These are phyloP conservation scores for Drosophila nr. medialis DNA, from an alignment of 2,888 invertebrate species.

Conservation along the genomic window DNA sequence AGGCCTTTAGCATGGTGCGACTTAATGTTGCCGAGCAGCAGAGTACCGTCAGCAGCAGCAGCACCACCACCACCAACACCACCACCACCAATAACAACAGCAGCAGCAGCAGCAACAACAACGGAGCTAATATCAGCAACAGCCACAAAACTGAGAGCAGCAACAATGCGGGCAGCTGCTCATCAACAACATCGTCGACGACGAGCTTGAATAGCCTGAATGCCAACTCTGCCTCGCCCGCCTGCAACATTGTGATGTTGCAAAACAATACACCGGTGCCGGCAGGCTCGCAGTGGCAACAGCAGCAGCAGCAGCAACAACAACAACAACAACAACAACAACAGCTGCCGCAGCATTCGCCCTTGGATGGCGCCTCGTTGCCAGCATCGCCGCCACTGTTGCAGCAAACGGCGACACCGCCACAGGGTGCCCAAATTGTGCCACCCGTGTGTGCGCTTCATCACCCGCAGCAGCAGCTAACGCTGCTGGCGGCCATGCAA, in stretches of 20 bases:
- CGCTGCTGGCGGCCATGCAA: slow-evolving; percentile 82
- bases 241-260: slow-evolving; percentile 75
- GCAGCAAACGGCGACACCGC: slow-evolving; percentile 81
- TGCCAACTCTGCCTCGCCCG: slow-evolving; percentile 53
- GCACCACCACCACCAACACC: slow-evolving; percentile 46
- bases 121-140: slow-evolving; percentile 45
- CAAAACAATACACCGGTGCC: slow-evolving; percentile 52
- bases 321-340: slow-evolving; percentile 56
- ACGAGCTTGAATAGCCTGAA: slow-evolving; percentile 71
- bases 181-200: slow-evolving; percentile 72
- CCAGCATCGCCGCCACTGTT: slow-evolving; percentile 82
- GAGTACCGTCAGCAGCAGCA: slow-evolving; percentile 64
- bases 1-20: slow-evolving; percentile 82
- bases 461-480: slow-evolving; percentile 70
- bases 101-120: slow-evolving; percentile 48
- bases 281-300: slow-evolving; percentile 48
- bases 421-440: slow-evolving; percentile 82
- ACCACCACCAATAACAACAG: slow-evolving; percentile 38
- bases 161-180: slow-evolving; percentile 68
- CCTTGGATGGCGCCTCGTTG: slow-evolving; percentile 80
- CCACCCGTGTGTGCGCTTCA: slow-evolving; percentile 82
- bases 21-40: slow-evolving; percentile 82
- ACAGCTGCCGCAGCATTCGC: slow-evolving; percentile 75
- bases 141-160: slow-evolving; percentile 49
- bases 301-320: slow-evolving; percentile 60